A percentile compares a stretch with the other conserved stretches of the same genome.
Conservation (phyloP, 2,888 invertebrate genomes). For the Nemapogon koenigi region DNA sequence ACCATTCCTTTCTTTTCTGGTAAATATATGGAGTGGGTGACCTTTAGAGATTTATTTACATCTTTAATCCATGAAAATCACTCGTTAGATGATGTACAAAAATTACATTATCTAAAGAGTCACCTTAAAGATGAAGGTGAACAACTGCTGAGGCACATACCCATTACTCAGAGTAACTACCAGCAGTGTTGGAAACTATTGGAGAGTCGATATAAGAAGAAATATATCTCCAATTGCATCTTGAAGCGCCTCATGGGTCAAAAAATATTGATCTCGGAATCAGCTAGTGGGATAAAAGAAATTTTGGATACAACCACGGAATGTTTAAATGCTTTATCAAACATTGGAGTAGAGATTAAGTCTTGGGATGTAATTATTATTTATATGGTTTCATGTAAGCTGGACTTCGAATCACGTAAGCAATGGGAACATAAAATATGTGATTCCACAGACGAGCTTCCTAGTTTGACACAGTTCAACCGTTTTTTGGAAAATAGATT, state of each 20-base stretch:
- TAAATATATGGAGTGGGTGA: slow-evolving; percentile 11
- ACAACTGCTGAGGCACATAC: slow-evolving; percentile 8
- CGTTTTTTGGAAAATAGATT: background rate
- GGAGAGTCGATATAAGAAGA: slow-evolving; percentile 2
- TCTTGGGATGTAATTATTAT: slow-evolving; percentile 7
- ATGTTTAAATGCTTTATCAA: slow-evolving; percentile 7
- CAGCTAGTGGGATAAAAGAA: slow-evolving; percentile 5
- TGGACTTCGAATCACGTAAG: background rate
- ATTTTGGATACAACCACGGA: slow-evolving; percentile 10
- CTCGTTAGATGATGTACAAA: slow-evolving; percentile 9
- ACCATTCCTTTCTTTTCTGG: slow-evolving; percentile 8
- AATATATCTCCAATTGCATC: slow-evolving; percentile 6
- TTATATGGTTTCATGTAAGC: background rate
- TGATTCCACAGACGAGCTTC: background rate
- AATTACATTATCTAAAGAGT: slow-evolving; percentile 11
- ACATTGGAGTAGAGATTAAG: slow-evolving; percentile 4
- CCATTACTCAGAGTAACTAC: background rate
- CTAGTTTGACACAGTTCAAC: background rate
- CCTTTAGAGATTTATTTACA: slow-evolving; percentile 11
- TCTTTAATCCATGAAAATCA: slow-evolving; percentile 8
- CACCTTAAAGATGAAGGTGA: slow-evolving; percentile 12
- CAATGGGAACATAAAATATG: background rate
- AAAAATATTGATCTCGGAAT: slow-evolving; percentile 1
- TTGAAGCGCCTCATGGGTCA: slow-evolving; percentile 6
- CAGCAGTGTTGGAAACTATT: slow-evolving; percentile 5